Evolutionary conservation across 1,140 invertebrate species (phyloP), one percentile per base, ranked within the genome.

Genomic region (Frieseomelitta varia): DNA sequence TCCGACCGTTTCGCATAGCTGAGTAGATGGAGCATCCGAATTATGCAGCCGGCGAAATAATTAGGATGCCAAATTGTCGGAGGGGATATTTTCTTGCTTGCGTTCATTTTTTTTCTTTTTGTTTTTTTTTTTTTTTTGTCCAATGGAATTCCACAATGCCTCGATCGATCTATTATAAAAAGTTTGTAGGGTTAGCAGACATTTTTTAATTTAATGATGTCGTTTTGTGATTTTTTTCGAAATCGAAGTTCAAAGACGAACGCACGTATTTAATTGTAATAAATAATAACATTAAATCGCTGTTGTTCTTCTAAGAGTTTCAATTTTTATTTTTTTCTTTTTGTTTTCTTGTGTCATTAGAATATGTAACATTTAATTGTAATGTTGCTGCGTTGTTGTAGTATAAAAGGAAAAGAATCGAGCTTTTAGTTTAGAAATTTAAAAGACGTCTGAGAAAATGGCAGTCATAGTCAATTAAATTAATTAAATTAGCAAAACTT

Each of bases 31-130:
- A 39, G 81, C 15, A 83, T 83, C 1, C 27, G 63, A 78, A 83
- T 83, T 69, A 83, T 83, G 81, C 55, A 63, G 39, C 30, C 39
- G 81, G 14, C 3, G 81, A 83, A 83, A 83, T 83, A 78, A 83
- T 83, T 77, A 58, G 81, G 34, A 83, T 83, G 24, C 74, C 63
- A 56, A 51, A n/a, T 47, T 15, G 53, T 53, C 51, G 21, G 21
- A 58, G 39, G 34, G 53, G 53, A 30, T 68, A n/a, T 78, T 77
- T 83, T 83, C 61, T 58, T 21, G 15, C 27, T 19, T n/a, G 56
- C 11, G 2, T 27, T 3, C 10, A 12, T 24, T 11, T 65, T 74
- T n/a, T n/a, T n/a, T n/a, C n/a, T n/a, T n/a, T n/a, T n/a, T n/a
- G n/a, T n/a, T n/a, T n/a, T n/a, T n/a, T n/a, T n/a, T n/a, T n/a